These are phyloP conservation scores for Solenopsis fugax DNA, from an alignment of 1,140 invertebrate species.

Conservation along the genomic window DNA sequence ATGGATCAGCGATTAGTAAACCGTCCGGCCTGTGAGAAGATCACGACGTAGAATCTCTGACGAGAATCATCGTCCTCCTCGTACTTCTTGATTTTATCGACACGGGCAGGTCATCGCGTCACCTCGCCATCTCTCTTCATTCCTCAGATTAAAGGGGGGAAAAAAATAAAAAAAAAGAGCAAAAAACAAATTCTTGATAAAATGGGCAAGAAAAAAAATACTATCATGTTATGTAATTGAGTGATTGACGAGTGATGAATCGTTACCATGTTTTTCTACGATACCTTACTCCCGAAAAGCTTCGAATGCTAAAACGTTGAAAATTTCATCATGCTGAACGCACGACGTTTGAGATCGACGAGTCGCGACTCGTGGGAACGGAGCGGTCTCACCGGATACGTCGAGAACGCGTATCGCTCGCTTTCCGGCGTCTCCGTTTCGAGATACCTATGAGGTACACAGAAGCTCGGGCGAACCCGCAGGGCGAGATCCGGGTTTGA, in stretches of 20 bases:
- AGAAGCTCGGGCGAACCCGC: conserved; percentile 25
- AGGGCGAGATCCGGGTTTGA: background rate
- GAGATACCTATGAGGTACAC: conserved; percentile 21
- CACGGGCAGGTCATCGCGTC: background rate
- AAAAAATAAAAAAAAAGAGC: background rate
- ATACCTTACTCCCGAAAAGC: background rate
- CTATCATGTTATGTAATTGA: background rate
- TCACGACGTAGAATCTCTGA: background rate
- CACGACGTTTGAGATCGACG: background rate
- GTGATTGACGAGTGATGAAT: no score
- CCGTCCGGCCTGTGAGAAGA: conserved; percentile 44
- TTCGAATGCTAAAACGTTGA: background rate
- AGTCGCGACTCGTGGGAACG: background rate
- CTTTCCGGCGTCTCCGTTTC: conserved; percentile 24
- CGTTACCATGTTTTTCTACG: no score
- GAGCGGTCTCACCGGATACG: background rate
- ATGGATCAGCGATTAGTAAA: background rate
- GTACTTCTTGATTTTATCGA: background rate
- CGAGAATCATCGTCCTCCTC: conserved; percentile 16
- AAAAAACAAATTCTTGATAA: background rate
- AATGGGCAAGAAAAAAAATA: background rate
- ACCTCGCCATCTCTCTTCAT: background rate
- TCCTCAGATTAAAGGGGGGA: background rate
- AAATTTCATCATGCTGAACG: background rate
- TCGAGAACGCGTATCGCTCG: conserved; percentile 21